A percentile compares a stretch with the other conserved stretches of the same genome.
Conservation (phyloP, 2,888 invertebrate species). For the Periphyllus acericola region DNA sequence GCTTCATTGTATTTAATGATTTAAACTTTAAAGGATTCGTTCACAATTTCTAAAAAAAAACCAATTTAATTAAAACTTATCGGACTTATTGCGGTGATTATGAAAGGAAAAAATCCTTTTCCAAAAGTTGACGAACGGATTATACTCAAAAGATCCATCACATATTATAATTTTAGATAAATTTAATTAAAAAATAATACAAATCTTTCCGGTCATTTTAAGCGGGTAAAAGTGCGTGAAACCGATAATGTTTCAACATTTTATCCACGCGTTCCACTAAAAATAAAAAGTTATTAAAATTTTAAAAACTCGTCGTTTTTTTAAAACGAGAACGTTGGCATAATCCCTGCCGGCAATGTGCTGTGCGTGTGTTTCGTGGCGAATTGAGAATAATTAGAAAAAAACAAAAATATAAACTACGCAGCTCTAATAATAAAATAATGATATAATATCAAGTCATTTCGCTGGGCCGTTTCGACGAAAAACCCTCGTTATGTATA, state of each 20-base stretch:
- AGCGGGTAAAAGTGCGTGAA: not conserved
- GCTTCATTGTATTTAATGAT: not conserved
- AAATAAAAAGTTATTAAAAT: conserved; percentile 4
- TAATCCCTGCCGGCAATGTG: not conserved
- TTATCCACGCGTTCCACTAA: not conserved
- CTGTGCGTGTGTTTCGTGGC: not conserved
- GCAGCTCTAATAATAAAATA: not conserved
- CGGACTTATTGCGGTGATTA: not conserved
- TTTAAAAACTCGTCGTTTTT: not conserved
- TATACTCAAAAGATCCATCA: not conserved
- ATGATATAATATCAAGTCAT: not conserved
- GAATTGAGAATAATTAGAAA: not conserved
- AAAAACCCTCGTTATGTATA: not conserved
- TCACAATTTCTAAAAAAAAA: not conserved
- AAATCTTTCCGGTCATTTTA: not conserved
- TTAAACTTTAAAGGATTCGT: not conserved
- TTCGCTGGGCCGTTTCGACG: not conserved
- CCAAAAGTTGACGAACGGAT: not conserved
- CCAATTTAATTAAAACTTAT: not conserved
- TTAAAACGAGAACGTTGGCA: not conserved
- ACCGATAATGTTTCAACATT: not conserved
- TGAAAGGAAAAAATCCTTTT: not conserved
- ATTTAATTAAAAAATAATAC: conserved; percentile 28
- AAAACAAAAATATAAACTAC: not conserved
- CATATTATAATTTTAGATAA: not conserved